A percentile compares a stretch with the other conserved stretches of the same genome.
phyloP scores from a whole-genome alignment of 2,797 vertebrate species.

The Phalloptychus januarius region DNA sequence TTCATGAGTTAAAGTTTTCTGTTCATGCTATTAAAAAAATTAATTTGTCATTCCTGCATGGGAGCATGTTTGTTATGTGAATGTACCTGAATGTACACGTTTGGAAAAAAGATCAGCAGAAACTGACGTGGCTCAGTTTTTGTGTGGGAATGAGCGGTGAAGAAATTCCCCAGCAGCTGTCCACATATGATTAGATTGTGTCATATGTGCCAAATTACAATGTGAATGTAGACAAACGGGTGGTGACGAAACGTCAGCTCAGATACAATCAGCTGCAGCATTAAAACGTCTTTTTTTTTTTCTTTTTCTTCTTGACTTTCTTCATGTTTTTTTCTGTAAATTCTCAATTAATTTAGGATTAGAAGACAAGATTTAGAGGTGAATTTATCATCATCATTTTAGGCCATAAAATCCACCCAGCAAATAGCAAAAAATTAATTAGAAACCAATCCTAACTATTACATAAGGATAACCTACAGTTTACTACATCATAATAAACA shows the following conservation, averaged over 20 bases:
- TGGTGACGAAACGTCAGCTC: background rate
- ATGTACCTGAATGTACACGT: conserved; percentile 68
- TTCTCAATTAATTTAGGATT: background rate
- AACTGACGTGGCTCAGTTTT: conserved; percentile 57
- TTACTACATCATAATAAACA: background rate
- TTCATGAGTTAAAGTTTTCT: conserved; percentile 31
- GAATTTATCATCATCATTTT: background rate
- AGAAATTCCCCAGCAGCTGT: conserved; percentile 14
- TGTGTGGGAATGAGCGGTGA: conserved; percentile 59
- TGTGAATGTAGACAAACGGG: conserved; percentile 25
- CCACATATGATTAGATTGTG: conserved; percentile 65
- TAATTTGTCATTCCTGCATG: conserved; percentile 73
- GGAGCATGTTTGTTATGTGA: conserved; percentile 76
- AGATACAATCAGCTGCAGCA: conserved; percentile 11
- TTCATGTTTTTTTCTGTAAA: background rate
- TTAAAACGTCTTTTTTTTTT: background rate
- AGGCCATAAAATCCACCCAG: too few relatives aligned
- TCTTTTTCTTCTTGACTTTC: too few relatives aligned
- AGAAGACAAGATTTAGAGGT: background rate
- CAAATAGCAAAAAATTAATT: background rate
- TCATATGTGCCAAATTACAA: conserved; percentile 62
- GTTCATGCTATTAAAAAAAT: conserved; percentile 32
- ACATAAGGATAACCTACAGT: background rate
- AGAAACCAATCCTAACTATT: background rate
- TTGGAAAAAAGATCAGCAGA: conserved; percentile 52